phyloP scores from a whole-genome alignment of 2,797 vertebrate genomes.

The Gallinago stenura region DNA sequence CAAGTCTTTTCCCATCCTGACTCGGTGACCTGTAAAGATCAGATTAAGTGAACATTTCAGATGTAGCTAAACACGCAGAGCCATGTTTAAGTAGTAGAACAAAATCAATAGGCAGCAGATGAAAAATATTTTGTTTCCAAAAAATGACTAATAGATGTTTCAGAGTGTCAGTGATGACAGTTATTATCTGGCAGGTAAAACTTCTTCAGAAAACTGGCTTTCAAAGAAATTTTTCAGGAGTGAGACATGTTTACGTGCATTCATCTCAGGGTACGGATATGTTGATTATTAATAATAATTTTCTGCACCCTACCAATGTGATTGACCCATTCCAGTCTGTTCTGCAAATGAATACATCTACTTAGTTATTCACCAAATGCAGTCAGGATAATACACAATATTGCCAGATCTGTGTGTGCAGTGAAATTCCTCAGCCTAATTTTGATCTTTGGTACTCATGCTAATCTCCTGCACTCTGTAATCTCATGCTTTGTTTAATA shows the following conservation, averaged over 20 bases:
- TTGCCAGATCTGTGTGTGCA: background rate
- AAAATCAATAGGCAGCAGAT: constrained; percentile 4
- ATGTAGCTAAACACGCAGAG: background rate
- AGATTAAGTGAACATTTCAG: background rate
- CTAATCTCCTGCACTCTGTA: background rate
- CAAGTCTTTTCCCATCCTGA: background rate
- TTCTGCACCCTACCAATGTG: background rate
- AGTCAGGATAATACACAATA: background rate
- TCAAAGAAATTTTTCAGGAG: background rate
- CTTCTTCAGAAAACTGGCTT: background rate
- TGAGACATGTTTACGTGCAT: background rate
- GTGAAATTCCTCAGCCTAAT: background rate
- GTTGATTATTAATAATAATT: background rate
- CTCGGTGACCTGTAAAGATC: background rate
- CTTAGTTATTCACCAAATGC: background rate
- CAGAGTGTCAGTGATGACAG: background rate
- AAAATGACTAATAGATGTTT: background rate
- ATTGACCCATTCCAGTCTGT: background rate
- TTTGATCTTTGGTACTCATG: background rate
- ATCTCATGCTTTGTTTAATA: background rate
- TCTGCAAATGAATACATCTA: background rate
- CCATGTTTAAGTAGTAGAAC: background rate
- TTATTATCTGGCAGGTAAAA: background rate
- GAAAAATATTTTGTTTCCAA: background rate
- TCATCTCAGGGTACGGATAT: background rate